Percentiles rank a stretch among this genome's conserved stretches.
These are phyloP conservation scores for Drosophila kuntzei DNA, from an alignment of 2,888 invertebrate species.

Conservation along the genomic window DNA sequence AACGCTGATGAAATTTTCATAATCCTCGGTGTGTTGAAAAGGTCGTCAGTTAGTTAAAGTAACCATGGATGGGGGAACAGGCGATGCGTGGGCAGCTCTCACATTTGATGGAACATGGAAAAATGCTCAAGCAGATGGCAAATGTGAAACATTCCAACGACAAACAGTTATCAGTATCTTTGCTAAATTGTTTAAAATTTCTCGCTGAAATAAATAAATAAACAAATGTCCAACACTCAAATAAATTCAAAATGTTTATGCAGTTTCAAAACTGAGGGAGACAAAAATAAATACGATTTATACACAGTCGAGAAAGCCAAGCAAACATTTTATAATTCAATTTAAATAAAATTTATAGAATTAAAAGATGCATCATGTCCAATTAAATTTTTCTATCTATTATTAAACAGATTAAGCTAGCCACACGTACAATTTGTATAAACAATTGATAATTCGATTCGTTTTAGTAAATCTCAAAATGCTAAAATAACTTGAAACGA, in stretches of 20 bases:
- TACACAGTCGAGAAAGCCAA: slow-evolving; percentile 15
- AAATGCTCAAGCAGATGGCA: slow-evolving; percentile 2
- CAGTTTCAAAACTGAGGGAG: slow-evolving; percentile 39
- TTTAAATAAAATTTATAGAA: slow-evolving; percentile 3
- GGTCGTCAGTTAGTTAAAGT: slow-evolving; percentile 33
- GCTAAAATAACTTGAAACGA: slow-evolving; percentile 18
- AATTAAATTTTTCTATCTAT: background rate
- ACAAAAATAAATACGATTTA: slow-evolving; percentile 49
- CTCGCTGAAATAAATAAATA: slow-evolving; percentile 31
- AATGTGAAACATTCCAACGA: slow-evolving; percentile 7
- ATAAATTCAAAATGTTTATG: slow-evolving; percentile 70
- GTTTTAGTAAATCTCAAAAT: background rate
- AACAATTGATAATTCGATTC: slow-evolving; percentile 1
- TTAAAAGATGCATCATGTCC: slow-evolving; percentile 1
- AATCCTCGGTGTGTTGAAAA: slow-evolving; percentile 39
- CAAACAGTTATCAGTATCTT: slow-evolving; percentile 11
- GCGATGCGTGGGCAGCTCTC: background rate
- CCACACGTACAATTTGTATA: background rate
- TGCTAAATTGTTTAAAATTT: slow-evolving; percentile 49
- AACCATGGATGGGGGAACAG: background rate
- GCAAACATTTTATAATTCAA: slow-evolving; percentile 16
- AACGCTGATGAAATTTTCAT: slow-evolving; percentile 72
- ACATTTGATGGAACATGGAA: slow-evolving; percentile 19
- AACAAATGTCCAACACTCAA: slow-evolving; percentile 37
- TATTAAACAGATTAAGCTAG: slow-evolving; percentile 1